These are phyloP conservation scores for Sphinx pinastri DNA, from an alignment of 2,888 invertebrate species.

Conservation along the genomic window DNA sequence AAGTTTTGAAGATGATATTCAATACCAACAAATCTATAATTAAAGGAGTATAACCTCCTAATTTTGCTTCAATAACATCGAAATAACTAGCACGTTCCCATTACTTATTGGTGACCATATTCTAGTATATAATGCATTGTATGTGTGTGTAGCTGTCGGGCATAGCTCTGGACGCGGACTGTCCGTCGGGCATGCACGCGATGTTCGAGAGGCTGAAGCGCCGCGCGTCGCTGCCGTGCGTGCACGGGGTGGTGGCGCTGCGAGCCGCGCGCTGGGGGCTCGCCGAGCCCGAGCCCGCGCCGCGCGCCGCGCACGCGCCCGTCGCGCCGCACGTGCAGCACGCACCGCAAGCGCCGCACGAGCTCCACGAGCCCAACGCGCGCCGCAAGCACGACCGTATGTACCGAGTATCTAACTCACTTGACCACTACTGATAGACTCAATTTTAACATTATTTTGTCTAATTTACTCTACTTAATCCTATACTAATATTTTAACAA, in stretches of 20 bases:
- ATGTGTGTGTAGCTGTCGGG: slow-evolving; percentile 67
- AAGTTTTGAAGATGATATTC: no score
- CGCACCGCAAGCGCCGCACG: slow-evolving; percentile 32
- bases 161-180: slow-evolving; percentile 81
- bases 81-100: no score
- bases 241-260: slow-evolving; percentile 71
- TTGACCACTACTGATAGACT: not conserved
- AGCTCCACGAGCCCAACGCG: slow-evolving; percentile 25
- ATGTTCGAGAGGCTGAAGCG: slow-evolving; percentile 76
- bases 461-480: no score
- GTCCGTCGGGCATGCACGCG: slow-evolving; percentile 74
- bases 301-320: slow-evolving; percentile 38
- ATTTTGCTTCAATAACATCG: no score
- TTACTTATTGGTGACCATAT: no score
- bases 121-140: no score
- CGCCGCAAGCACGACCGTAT: slow-evolving; percentile 33
- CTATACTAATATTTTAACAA: no score
- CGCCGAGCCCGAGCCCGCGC: slow-evolving; percentile 59
- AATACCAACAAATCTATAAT: no score
- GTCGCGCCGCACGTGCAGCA: slow-evolving; percentile 34
- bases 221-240: slow-evolving; percentile 62
- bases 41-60: no score
- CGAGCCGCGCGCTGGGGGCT: slow-evolving; percentile 78
- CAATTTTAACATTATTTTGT: no score
- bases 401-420: not conserved